Evolutionary conservation across 1,140 invertebrate genomes (phyloP).

Genomic region (Phocides pigmalion): DNA sequence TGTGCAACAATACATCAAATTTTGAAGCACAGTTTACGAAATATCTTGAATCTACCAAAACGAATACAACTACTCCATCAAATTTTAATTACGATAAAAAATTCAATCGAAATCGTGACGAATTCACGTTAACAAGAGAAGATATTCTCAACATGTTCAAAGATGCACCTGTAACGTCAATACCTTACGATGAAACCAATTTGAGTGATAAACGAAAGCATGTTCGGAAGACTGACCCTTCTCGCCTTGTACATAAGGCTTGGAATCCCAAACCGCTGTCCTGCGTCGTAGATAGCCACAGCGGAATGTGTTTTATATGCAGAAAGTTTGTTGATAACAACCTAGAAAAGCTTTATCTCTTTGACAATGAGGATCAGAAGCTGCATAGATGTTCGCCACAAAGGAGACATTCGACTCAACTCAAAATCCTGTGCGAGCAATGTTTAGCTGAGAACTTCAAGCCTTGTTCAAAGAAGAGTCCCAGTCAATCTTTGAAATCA

Average conservation of each 20-base stretch:
- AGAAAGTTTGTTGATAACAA: conserved; percentile 60
- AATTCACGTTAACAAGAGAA: conserved; percentile 60
- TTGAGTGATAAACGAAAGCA: conserved; percentile 61
- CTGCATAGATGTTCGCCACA: conserved; percentile 63
- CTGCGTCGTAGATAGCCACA: conserved; percentile 52
- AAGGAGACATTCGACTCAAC: conserved; percentile 55
- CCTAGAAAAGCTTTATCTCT: conserved; percentile 68
- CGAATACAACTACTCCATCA: conserved; percentile 43
- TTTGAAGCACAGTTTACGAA: conserved; percentile 73
- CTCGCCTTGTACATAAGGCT: conserved; percentile 58
- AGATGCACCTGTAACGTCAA: conserved; percentile 65
- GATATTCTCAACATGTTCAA: conserved; percentile 77
- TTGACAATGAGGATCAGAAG: conserved; percentile 76
- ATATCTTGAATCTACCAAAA: conserved; percentile 60
- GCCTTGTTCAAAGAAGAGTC: conserved; percentile 61
- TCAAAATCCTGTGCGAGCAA: conserved; percentile 68
- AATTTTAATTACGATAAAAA: conserved; percentile 59
- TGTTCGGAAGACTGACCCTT: conserved; percentile 71
- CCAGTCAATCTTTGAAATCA: conserved; percentile 58
- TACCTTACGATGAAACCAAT: conserved; percentile 58
- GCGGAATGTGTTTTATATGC: conserved; percentile 69
- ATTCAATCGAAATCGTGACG: conserved; percentile 42
- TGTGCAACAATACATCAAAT: conserved; percentile 61
- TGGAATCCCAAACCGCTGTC: conserved; percentile 51
- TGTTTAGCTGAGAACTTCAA: conserved; percentile 68